phyloP scores from a whole-genome alignment of 2,888 invertebrate genomes.

The Odontocolon sp. region DNA sequence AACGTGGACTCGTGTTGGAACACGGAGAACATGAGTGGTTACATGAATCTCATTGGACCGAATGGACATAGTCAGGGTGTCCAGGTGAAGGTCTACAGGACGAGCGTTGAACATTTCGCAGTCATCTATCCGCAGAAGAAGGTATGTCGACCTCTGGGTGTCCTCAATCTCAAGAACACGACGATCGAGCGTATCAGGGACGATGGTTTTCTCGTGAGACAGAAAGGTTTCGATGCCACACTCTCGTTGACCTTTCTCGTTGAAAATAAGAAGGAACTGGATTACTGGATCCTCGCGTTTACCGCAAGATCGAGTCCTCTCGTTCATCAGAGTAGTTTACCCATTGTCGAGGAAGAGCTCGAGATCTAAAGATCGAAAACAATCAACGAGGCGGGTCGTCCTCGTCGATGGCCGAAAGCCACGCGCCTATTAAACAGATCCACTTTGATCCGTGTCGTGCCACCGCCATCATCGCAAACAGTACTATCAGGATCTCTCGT shows the following conservation, averaged over 20 bases:
- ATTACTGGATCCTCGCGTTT: slow-evolving; percentile 85
- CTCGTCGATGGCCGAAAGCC: slow-evolving; percentile 64
- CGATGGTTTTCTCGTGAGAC: slow-evolving; percentile 83
- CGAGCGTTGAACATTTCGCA: slow-evolving; percentile 85
- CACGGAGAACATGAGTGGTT: slow-evolving; percentile 85
- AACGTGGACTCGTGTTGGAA: slow-evolving; percentile 81
- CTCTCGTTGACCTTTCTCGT: slow-evolving; percentile 84
- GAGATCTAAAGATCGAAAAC: slow-evolving; percentile 80
- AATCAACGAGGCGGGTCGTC: slow-evolving; percentile 16
- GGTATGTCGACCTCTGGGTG: slow-evolving; percentile 84
- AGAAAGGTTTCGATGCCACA: slow-evolving; percentile 84
- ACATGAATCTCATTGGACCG: slow-evolving; percentile 83
- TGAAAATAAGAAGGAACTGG: slow-evolving; percentile 84
- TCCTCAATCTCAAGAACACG: slow-evolving; percentile 85
- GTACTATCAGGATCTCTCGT: no score
- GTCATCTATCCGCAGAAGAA: slow-evolving; percentile 86
- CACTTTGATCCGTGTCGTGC: background rate
- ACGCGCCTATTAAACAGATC: slow-evolving; percentile 32
- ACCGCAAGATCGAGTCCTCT: slow-evolving; percentile 81
- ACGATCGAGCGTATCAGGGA: slow-evolving; percentile 82
- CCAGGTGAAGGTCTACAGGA: slow-evolving; percentile 85
- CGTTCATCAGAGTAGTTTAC: slow-evolving; percentile 83
- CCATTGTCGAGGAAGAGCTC: slow-evolving; percentile 84
- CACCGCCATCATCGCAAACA: background rate
- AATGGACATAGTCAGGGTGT: slow-evolving; percentile 84